Evolutionary conservation across 1,140 invertebrate species (phyloP).

Genomic region (Microplitis mediator): DNA sequence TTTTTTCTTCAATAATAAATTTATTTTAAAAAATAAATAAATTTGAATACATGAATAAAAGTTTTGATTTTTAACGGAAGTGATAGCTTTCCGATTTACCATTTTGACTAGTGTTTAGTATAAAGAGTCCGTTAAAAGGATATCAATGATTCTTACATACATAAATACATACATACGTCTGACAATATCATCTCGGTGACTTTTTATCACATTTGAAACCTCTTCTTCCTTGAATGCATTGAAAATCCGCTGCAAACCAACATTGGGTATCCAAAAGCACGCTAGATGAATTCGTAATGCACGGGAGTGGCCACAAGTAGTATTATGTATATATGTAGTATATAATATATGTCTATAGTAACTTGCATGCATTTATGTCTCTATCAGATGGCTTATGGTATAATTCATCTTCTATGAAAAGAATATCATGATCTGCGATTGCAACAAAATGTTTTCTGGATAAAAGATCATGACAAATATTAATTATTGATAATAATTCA

Average conservation of each 20-base stretch:
- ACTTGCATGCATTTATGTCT: background rate
- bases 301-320: slow-evolving; percentile 17
- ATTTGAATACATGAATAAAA: slow-evolving; percentile 3
- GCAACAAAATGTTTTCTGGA: slow-evolving; percentile 28
- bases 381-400: background rate
- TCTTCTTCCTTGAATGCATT: background rate
- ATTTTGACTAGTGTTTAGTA: background rate
- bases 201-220: slow-evolving; percentile 5
- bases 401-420: background rate
- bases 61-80: slow-evolving; percentile 4
- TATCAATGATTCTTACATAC: background rate
- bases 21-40: too few species aligned
- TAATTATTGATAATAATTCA: background rate
- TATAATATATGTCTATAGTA: background rate
- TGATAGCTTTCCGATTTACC: background rate
- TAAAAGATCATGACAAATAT: background rate
- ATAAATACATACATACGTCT: background rate
- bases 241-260: slow-evolving; percentile 3
- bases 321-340: too few species aligned
- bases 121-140: background rate
- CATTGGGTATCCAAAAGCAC: slow-evolving; percentile 18
- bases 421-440: background rate
- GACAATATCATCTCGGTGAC: background rate
- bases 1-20: too few species aligned
- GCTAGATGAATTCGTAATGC: slow-evolving; percentile 37